Conservation (phyloP, 2,113 vertebrate species). For the Etia nguti region DNA sequence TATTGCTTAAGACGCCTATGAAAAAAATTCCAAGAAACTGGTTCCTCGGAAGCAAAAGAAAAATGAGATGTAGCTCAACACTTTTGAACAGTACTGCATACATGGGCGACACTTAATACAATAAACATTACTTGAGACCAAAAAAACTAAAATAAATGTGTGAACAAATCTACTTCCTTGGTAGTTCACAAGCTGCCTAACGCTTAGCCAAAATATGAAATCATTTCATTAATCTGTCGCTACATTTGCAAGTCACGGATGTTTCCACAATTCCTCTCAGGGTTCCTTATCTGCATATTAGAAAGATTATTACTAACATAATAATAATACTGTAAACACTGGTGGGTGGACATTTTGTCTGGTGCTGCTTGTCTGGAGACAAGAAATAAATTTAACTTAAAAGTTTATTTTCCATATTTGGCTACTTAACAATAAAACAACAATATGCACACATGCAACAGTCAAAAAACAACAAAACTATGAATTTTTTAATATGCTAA, state of each 20-base stretch:
- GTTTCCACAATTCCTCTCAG: neutral
- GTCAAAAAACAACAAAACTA: neutral
- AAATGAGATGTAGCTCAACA: neutral
- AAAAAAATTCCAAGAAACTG: neutral
- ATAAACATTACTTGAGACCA: neutral
- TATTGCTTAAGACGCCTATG: too few species aligned
- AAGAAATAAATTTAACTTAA: neutral
- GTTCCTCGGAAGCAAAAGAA: neutral
- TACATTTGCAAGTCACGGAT: neutral
- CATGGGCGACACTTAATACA: neutral
- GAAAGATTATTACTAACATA: neutral
- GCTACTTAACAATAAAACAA: neutral
- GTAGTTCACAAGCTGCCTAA: neutral
- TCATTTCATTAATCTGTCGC: neutral
- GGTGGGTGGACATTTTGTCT: neutral
- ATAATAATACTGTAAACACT: neutral
- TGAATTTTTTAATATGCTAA: neutral
- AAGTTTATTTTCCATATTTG: conserved; percentile 17
- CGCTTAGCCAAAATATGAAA: neutral
- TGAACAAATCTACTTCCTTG: neutral
- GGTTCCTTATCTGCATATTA: neutral
- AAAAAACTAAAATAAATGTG: neutral
- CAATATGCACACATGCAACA: neutral
- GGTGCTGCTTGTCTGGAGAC: neutral
- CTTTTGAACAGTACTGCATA: neutral